These are phyloP conservation scores for Uloborus diversus DNA, from an alignment of 1,140 invertebrate genomes.

Conservation along the genomic window DNA sequence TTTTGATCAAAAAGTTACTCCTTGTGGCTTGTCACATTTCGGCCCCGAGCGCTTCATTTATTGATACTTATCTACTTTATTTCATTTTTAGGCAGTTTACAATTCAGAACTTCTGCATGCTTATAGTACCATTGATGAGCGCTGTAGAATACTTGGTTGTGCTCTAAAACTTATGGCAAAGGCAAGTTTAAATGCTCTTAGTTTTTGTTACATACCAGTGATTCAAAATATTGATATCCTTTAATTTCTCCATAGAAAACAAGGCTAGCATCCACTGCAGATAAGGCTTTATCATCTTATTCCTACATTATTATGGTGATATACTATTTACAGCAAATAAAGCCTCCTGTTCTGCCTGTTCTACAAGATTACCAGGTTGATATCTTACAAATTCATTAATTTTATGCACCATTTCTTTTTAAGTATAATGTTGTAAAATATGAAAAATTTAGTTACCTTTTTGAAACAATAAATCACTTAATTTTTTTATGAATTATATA, in stretches of 20 bases:
- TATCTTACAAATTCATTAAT: background rate
- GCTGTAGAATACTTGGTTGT: conserved; percentile 23
- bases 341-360: conserved; percentile 72
- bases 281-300: conserved; percentile 67
- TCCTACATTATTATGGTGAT: conserved; percentile 73
- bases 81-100: conserved; percentile 19
- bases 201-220: background rate
- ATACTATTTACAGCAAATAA: conserved; percentile 72
- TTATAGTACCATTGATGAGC: conserved; percentile 17
- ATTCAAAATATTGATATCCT: background rate
- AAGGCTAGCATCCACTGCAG: background rate
- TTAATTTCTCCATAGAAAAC: conserved; percentile 8
- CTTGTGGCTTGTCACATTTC: too few species aligned
- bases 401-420: background rate
- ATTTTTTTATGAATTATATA: too few species aligned
- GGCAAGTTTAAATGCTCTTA: background rate
- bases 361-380: conserved; percentile 67
- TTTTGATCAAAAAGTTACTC: too few species aligned
- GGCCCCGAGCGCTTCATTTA: too few species aligned
- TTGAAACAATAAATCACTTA: too few species aligned
- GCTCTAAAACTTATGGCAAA: conserved; percentile 17
- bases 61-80: background rate
- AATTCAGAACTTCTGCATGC: conserved; percentile 20
- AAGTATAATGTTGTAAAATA: background rate
- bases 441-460: too few species aligned